Percentiles rank a stretch among this genome's conserved stretches.
Evolutionary conservation across 2,113 vertebrate species (phyloP).

Genomic region (Ramphastos sulfuratus): DNA sequence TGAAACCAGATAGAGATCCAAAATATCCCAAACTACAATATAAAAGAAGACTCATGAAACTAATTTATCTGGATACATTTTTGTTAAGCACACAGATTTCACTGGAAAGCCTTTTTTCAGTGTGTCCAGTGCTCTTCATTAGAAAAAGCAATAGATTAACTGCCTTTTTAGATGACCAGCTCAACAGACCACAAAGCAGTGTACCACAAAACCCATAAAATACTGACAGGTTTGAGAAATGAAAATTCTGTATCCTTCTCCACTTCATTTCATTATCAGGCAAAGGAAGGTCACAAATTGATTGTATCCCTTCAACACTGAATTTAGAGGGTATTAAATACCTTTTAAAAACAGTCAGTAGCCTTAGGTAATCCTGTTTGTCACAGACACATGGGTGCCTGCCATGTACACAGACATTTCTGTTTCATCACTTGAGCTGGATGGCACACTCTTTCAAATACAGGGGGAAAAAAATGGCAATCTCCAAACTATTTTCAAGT

Average conservation of each 20-base stretch:
- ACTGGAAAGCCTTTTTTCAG: neutral
- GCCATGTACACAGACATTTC: neutral
- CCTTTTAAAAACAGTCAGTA: conserved; percentile 6
- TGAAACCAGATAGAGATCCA: neutral
- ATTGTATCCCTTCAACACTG: conserved; percentile 41
- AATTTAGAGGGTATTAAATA: conserved; percentile 19
- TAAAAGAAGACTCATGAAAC: neutral
- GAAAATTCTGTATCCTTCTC: conserved; percentile 24
- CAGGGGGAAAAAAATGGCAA: neutral
- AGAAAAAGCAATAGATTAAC: conserved; percentile 1
- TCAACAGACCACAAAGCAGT: conserved; percentile 5
- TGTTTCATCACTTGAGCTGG: neutral
- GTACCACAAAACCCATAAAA: conserved; percentile 32
- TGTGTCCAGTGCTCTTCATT: neutral
- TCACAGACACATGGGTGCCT: neutral
- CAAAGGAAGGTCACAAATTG: conserved; percentile 71
- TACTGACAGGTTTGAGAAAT: conserved; percentile 33
- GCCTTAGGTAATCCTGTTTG: conserved; percentile 8
- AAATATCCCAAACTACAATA: neutral
- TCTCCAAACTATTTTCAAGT: neutral
- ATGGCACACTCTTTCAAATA: neutral
- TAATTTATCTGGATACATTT: neutral
- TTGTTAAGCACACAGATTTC: neutral
- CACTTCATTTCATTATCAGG: conserved; percentile 37
- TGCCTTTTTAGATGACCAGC: neutral